Evolutionary conservation across 1,140 invertebrate genomes (phyloP), one percentile per base, ranked within the genome.

Genomic region (Calliopsis andreniformis): DNA sequence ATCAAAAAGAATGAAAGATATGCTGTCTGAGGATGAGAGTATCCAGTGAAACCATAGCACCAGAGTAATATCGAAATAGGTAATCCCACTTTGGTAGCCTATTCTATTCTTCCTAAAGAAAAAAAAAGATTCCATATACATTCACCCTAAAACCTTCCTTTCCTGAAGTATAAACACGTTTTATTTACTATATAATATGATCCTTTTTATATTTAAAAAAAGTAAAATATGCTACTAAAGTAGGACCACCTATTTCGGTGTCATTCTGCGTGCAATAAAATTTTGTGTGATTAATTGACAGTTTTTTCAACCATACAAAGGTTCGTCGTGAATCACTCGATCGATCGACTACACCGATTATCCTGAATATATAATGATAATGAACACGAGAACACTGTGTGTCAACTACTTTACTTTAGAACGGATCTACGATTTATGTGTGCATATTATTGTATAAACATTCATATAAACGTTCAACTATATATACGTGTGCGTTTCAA

Each of bases 371-470:
- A 14, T 30, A 20, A 49, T 18, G 58, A n/a, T 3, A 56, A 69
- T 30, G 10, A 20, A 14, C 10, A 56, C 18, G 8, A 58, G 4
- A 20, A 28, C 42, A 35, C 25, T 43, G 18, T 67, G 4, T 47
- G 14, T 64, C 45, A 35, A 49, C 55, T 59, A 23, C 61, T 16
- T 72, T 53, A 64, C 32, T 42, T 72, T 53, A 71, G 2, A 53
- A 63, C 59, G 25, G 20, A 72, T 77, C 55, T 72, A 78, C 56
- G 53, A 49, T 32, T n/a, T 79, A 76, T 66, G 58, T 77, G 51
- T 30, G 51, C 70, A 42, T 73, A 69, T 71, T 68, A 45, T 43
- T 30, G 53, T 32, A 53, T 71, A 68, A 55, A 32, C 28, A 56
- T 64, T 39, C 20, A 62, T 73, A n/a, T 51, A 78, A 69, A 51